These are phyloP conservation scores for Numenius arquata DNA, from an alignment of 2,113 vertebrate genomes.

Conservation along the genomic window DNA sequence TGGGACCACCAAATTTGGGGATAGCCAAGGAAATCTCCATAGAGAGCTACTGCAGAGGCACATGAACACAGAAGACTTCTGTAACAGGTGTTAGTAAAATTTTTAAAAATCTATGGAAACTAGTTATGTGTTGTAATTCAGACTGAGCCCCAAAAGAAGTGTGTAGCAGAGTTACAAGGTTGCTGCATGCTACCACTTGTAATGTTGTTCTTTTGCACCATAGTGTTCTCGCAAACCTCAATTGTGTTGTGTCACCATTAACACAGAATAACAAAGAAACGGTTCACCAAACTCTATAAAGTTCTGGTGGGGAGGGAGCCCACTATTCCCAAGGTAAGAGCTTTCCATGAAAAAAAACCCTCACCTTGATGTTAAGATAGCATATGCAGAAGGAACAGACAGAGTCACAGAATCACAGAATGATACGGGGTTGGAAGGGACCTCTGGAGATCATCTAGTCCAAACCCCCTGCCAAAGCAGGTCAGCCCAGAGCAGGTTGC, in stretches of 20 bases:
- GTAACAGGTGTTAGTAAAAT: neutral
- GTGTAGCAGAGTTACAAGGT: neutral
- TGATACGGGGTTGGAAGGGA: no score
- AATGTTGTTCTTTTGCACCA: neutral
- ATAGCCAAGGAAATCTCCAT: neutral
- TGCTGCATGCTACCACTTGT: neutral
- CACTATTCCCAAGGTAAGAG: neutral
- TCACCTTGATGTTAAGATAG: neutral
- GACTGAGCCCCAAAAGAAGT: neutral
- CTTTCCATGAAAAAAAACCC: accelerated
- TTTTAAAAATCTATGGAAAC: neutral
- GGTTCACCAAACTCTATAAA: neutral
- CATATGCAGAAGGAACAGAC: neutral
- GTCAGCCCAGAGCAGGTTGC: no score
- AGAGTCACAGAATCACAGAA: no score
- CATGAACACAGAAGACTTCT: neutral
- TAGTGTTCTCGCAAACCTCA: neutral
- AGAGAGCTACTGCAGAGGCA: neutral
- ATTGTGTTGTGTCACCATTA: neutral
- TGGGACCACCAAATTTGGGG: neutral
- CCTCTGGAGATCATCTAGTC: no score
- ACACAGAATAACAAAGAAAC: neutral
- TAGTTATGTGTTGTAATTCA: neutral
- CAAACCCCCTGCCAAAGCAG: no score
- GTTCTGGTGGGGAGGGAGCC: neutral